These are phyloP conservation scores for Varecia variegata DNA, from an alignment of 2,797 vertebrate species.

Conservation along the genomic window DNA sequence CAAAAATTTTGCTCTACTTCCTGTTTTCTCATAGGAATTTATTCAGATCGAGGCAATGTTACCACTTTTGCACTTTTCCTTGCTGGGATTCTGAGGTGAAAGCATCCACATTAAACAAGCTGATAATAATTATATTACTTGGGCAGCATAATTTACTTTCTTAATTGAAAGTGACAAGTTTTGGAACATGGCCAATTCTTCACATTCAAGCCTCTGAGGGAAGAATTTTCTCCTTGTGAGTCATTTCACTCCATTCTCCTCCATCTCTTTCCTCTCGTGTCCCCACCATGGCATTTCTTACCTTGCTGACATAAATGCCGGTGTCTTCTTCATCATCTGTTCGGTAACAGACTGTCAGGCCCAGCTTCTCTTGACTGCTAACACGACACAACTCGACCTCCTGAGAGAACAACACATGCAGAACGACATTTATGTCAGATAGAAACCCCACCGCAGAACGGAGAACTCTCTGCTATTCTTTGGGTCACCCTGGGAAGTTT, in stretches of 20 bases:
- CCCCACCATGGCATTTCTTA: conserved; percentile 79
- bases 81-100: conserved; percentile 59
- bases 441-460: background rate
- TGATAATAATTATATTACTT: conserved; percentile 73
- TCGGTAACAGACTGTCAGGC: conserved; percentile 96
- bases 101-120: conserved; percentile 66
- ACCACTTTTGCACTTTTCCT: conserved; percentile 50
- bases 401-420: conserved; percentile 80
- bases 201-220: background rate
- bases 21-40: conserved; percentile 25
- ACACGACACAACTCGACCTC: conserved; percentile 95
- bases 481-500: background rate
- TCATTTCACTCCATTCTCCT: background rate
- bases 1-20: conserved; percentile 28
- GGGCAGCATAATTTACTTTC: conserved; percentile 72
- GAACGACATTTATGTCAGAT: conserved; percentile 31
- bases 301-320: conserved; percentile 97
- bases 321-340: conserved; percentile 97
- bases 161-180: conserved; percentile 74
- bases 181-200: conserved; percentile 58
- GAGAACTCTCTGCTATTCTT: background rate
- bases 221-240: conserved; percentile 46
- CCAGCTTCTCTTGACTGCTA: conserved; percentile 95
- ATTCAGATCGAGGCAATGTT: conserved; percentile 60
- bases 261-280: rapidly evolving